phyloP scores from a whole-genome alignment of 2,113 vertebrate species.

The Sinocyclocheilus anophthalmus region DNA sequence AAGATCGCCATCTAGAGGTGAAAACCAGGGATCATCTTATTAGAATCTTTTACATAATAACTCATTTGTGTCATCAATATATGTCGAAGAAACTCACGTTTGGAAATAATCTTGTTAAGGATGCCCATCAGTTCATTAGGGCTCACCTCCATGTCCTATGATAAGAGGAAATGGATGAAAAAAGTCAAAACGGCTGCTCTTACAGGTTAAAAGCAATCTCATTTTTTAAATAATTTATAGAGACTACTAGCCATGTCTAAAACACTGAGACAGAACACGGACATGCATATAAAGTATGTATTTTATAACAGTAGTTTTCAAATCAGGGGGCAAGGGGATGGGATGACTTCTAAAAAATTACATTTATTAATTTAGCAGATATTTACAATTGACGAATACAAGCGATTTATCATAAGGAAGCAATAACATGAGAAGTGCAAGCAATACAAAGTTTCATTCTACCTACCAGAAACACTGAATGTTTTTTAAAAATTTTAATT shows the following conservation, averaged over 20 bases:
- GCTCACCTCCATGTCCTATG: conserved; percentile 92
- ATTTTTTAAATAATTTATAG: neutral
- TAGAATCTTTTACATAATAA: neutral
- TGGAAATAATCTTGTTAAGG: conserved; percentile 87
- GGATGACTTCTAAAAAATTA: neutral
- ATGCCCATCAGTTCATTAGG: conserved; percentile 87
- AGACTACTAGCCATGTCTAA: neutral
- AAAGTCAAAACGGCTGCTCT: neutral
- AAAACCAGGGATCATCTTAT: conserved; percentile 22
- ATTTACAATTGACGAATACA: neutral
- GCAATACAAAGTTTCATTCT: neutral
- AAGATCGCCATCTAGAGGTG: conserved; percentile 79
- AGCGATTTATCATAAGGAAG: neutral
- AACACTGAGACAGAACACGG: neutral
- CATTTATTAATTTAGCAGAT: neutral
- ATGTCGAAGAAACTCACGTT: conserved; percentile 77
- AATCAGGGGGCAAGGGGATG: neutral
- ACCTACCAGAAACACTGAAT: neutral
- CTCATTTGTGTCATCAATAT: neutral
- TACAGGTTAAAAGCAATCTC: neutral
- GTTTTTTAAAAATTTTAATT: neutral
- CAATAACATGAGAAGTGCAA: neutral
- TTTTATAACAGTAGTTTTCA: neutral
- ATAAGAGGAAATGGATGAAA: conserved; percentile 36
- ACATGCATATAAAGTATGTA: neutral